A percentile compares a stretch with the other conserved stretches of the same genome.
Evolutionary conservation across 2,888 invertebrate species (phyloP).

Genomic region (Diarsia dahlii): DNA sequence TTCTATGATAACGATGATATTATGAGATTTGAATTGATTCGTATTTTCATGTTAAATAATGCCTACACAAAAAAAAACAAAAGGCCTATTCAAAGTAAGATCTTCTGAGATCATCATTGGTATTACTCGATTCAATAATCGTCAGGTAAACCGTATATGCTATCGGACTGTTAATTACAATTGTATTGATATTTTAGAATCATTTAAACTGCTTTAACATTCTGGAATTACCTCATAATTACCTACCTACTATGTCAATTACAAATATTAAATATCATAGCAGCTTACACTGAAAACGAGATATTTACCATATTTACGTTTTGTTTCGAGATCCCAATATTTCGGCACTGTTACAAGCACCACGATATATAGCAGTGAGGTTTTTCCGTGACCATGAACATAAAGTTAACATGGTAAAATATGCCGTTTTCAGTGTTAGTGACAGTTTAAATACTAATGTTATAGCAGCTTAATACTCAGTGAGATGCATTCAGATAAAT

Average conservation of each 20-base stretch:
- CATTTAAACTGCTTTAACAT: conserved; percentile 18
- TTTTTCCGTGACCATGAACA: no score
- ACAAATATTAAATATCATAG: background rate
- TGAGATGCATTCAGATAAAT: conserved; percentile 26
- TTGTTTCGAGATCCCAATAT: no score
- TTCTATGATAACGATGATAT: no score
- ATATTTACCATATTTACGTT: no score
- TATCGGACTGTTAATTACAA: conserved; percentile 39
- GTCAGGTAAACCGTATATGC: conserved; percentile 30
- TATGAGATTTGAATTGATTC: no score
- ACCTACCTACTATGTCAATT: background rate
- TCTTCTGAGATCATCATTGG: conserved; percentile 35
- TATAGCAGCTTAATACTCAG: conserved; percentile 1
- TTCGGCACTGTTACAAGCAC: no score
- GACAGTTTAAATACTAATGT: background rate
- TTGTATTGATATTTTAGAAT: conserved; percentile 7
- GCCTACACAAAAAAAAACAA: no score
- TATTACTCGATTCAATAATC: background rate
- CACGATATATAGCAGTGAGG: no score
- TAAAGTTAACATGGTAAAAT: no score
- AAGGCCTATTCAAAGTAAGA: conserved; percentile 19
- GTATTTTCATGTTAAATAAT: no score
- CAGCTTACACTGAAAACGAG: no score
- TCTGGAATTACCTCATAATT: background rate
- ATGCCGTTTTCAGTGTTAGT: no score